Percentiles rank a stretch among this genome's conserved stretches.
Conservation (phyloP, 2,113 vertebrate genomes). For the Vireo altiloquus region DNA sequence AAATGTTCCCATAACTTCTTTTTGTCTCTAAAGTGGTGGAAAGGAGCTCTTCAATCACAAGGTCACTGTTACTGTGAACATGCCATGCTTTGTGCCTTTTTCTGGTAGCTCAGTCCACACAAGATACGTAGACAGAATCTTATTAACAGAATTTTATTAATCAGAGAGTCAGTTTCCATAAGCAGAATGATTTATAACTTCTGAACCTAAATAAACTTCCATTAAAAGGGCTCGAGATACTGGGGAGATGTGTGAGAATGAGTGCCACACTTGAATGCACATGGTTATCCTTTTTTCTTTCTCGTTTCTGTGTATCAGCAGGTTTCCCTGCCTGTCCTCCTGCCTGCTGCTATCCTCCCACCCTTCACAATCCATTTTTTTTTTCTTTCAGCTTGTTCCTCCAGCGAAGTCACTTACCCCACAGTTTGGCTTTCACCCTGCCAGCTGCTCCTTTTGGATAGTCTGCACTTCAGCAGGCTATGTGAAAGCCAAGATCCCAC, state of each 20-base stretch:
- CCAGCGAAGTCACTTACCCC: background rate
- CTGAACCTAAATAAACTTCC: background rate
- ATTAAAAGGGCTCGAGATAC: background rate
- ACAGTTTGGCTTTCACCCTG: background rate
- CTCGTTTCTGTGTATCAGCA: background rate
- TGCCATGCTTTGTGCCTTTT: background rate
- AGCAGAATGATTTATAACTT: background rate
- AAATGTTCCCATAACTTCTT: background rate
- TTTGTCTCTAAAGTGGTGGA: background rate
- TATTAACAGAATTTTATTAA: background rate
- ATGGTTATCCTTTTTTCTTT: background rate
- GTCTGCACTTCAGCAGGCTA: background rate
- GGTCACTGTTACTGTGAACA: background rate
- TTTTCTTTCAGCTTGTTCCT: background rate
- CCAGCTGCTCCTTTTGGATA: background rate
- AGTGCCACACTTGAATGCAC: background rate
- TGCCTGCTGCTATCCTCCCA: background rate
- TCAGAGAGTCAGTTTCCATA: background rate
- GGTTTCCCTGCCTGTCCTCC: background rate
- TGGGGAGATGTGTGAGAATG: background rate
- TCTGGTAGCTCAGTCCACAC: background rate
- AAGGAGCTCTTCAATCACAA: background rate
- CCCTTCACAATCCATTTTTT: background rate
- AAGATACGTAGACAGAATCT: background rate
- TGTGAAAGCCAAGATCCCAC: background rate